phyloP scores from a whole-genome alignment of 1,140 invertebrate species.

The Drosophila aff. region DNA sequence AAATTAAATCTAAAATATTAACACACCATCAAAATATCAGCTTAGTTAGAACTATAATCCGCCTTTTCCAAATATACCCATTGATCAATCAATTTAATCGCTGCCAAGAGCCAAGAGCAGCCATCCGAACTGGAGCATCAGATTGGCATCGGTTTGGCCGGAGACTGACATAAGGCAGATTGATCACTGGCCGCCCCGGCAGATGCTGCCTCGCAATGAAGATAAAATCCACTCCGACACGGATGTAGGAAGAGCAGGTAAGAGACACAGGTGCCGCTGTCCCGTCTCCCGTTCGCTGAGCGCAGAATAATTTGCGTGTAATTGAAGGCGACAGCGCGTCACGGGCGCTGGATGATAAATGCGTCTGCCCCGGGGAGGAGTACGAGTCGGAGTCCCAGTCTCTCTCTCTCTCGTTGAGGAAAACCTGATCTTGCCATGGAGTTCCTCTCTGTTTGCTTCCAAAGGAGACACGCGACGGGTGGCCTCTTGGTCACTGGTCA shows the following conservation, averaged over 20 bases:
- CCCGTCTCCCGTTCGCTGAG: constrained; percentile 44
- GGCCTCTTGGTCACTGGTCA: constrained; percentile 22
- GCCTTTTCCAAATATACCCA: not conserved
- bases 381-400: not conserved
- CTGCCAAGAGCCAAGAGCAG: constrained; percentile 29
- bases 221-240: constrained; percentile 22
- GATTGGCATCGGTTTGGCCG: constrained; percentile 33
- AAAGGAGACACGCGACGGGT: constrained; percentile 24
- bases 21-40: not conserved
- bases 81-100: constrained; percentile 47
- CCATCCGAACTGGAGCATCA: constrained; percentile 54
- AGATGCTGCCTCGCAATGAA: constrained; percentile 18
- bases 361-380: constrained; percentile 39
- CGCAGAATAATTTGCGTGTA: constrained; percentile 75
- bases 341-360: constrained; percentile 68
- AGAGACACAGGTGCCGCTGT: constrained; percentile 56
- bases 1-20: too few species aligned
- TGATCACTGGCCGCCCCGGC: constrained; percentile 59
- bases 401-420: not conserved
- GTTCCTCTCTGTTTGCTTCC: constrained; percentile 2
- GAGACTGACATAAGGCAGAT: constrained; percentile 74
- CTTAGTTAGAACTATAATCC: constrained; percentile 8
- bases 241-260: constrained; percentile 18
- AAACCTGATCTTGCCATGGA: constrained; percentile 37
- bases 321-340: constrained; percentile 77